phyloP scores from a whole-genome alignment of 2,797 vertebrate genomes.

The Lepilemur ruficaudatus region DNA sequence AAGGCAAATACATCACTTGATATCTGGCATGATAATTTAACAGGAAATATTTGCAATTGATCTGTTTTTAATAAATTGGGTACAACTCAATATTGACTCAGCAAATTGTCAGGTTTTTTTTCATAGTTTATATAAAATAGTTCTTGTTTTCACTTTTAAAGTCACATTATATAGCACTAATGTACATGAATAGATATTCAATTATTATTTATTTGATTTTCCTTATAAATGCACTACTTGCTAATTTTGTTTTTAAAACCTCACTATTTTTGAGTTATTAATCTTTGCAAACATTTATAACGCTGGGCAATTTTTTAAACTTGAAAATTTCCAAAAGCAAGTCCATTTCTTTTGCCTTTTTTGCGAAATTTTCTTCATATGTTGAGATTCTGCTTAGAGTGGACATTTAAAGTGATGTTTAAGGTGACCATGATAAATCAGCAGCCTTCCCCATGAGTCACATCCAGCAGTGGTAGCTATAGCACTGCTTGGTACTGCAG shows the following conservation, averaged over 20 bases:
- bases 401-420: neutral
- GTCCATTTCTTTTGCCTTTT: neutral
- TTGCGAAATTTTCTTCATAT: neutral
- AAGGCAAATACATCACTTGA: conserved; percentile 45
- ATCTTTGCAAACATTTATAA: neutral
- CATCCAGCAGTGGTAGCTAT: neutral
- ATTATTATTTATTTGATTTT: neutral
- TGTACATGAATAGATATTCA: neutral
- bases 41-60: conserved; percentile 36
- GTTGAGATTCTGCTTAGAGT: neutral
- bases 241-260: conserved; percentile 8
- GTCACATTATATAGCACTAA: neutral
- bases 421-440: neutral
- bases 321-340: neutral
- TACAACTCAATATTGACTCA: conserved; percentile 24
- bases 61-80: conserved; percentile 23
- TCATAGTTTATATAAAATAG: neutral
- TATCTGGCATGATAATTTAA: conserved; percentile 45
- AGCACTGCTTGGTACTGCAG: neutral
- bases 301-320: neutral
- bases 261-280: neutral
- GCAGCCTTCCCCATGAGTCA: neutral
- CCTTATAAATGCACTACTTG: neutral
- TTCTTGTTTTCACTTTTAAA: conserved; percentile 33
- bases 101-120: neutral